phyloP scores from a whole-genome alignment of 2,888 invertebrate species.

The Theodoxus fluviatilis region DNA sequence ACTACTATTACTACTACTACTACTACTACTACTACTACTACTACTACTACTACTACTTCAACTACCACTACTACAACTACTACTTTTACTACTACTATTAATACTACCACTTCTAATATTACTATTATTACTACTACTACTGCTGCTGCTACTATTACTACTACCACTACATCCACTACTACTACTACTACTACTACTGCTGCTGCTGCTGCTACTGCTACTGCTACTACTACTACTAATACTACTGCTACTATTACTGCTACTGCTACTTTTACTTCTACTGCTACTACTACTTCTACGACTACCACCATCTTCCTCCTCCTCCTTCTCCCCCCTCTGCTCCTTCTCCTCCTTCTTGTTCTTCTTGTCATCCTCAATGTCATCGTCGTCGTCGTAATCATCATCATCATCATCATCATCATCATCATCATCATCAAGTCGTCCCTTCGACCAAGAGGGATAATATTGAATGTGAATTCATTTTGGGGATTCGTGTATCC shows the following conservation, averaged over 20 bases:
- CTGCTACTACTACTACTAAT: constrained; percentile 4
- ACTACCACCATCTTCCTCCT: neutral
- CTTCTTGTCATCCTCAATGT: neutral
- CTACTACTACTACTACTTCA: neutral
- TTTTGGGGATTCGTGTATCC: too few species aligned
- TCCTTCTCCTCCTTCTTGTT: constrained; percentile 1
- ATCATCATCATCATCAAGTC: neutral
- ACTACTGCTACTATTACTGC: constrained; percentile 3
- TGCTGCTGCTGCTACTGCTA: neutral
- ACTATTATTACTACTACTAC: constrained; percentile 9
- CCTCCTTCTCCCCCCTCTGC: neutral
- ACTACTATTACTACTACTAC: constrained; percentile 5
- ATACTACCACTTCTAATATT: neutral
- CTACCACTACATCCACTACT: neutral
- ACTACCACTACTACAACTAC: constrained; percentile 20
- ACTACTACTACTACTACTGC: neutral
- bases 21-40: constrained; percentile 19
- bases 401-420: neutral
- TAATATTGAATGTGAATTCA: too few species aligned
- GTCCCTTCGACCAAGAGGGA: too few species aligned
- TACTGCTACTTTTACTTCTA: neutral
- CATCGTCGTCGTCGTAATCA: neutral
- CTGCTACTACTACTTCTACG: neutral
- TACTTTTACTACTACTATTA: constrained; percentile 17
- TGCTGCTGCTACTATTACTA: constrained; percentile 17